Percentiles rank a stretch among this genome's conserved stretches.
These are phyloP conservation scores for Nanorana parkeri DNA, from an alignment of 2,113 vertebrate species.

Conservation along the genomic window DNA sequence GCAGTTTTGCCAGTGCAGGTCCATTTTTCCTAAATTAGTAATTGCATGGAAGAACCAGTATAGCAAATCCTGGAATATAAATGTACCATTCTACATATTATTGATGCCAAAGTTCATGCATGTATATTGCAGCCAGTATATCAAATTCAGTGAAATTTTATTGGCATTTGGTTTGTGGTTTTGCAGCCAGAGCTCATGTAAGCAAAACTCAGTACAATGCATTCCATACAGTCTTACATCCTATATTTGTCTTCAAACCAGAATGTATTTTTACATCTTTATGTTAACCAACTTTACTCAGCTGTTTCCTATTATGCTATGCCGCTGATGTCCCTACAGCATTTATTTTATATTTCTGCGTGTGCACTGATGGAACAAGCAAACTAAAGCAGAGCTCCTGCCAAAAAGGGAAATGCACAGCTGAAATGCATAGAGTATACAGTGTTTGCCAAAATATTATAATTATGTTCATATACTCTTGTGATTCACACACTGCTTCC, in stretches of 20 bases:
- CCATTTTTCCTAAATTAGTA: no score
- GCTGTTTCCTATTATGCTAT: constrained; percentile 37
- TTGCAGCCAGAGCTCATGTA: constrained; percentile 36
- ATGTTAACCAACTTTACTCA: constrained; percentile 28
- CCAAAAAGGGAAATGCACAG: no score
- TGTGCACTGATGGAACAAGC: neutral
- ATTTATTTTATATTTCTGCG: constrained; percentile 18
- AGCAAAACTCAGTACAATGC: neutral
- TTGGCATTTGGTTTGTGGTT: constrained; percentile 22
- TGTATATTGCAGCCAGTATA: constrained; percentile 8
- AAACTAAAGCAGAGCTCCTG: neutral
- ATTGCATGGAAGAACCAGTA: neutral
- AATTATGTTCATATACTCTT: no score
- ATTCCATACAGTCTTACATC: constrained; percentile 40
- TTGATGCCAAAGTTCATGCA: constrained; percentile 29
- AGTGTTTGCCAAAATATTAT: no score
- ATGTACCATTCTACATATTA: constrained; percentile 9
- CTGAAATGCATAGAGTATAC: no score
- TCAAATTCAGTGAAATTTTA: constrained; percentile 34
- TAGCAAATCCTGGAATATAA: neutral
- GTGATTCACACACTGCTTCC: no score
- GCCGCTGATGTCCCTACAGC: constrained; percentile 9
- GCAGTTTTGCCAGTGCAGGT: no score
- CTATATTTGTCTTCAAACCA: constrained; percentile 31
- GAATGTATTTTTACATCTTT: constrained; percentile 16